A percentile compares a stretch with the other conserved stretches of the same genome.
phyloP scores from a whole-genome alignment of 1,140 invertebrate genomes.

The Pectinophora gossypiella region DNA sequence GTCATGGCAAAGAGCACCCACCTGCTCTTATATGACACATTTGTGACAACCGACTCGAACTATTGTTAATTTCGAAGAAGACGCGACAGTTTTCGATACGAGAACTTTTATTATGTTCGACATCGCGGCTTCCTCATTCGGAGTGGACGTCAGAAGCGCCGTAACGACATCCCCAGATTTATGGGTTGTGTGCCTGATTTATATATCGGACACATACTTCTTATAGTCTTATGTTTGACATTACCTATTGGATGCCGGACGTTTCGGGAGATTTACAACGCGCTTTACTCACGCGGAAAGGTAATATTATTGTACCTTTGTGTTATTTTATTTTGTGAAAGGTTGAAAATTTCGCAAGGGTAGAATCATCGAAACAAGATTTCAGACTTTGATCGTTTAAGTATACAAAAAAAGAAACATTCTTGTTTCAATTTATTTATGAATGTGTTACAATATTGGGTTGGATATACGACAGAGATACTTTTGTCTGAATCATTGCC shows the following conservation, averaged over 20 bases:
- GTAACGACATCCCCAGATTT: neutral
- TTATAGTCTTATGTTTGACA: neutral
- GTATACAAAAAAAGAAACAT: too few relatives aligned
- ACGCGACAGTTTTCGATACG: conserved; percentile 2
- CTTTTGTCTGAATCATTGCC: too few relatives aligned
- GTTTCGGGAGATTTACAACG: neutral
- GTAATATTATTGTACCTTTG: neutral
- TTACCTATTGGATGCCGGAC: neutral
- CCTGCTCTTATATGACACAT: conserved; percentile 32
- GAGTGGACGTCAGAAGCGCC: neutral
- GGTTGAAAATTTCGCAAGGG: too few relatives aligned
- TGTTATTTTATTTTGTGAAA: neutral
- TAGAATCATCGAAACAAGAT: too few relatives aligned
- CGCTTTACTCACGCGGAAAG: neutral
- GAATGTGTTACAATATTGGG: too few relatives aligned
- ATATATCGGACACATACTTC: neutral
- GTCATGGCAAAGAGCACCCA: conserved; percentile 45
- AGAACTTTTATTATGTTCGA: conserved; percentile 10
- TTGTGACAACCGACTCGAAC: conserved; percentile 32
- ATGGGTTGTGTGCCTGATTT: neutral
- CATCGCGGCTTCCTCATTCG: neutral
- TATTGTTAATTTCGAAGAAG: conserved; percentile 37
- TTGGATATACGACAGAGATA: too few relatives aligned
- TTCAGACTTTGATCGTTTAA: too few relatives aligned
- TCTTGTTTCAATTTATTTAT: too few relatives aligned